Conservation (phyloP, 2,888 invertebrate species). For the Argyresthia goedartella region DNA sequence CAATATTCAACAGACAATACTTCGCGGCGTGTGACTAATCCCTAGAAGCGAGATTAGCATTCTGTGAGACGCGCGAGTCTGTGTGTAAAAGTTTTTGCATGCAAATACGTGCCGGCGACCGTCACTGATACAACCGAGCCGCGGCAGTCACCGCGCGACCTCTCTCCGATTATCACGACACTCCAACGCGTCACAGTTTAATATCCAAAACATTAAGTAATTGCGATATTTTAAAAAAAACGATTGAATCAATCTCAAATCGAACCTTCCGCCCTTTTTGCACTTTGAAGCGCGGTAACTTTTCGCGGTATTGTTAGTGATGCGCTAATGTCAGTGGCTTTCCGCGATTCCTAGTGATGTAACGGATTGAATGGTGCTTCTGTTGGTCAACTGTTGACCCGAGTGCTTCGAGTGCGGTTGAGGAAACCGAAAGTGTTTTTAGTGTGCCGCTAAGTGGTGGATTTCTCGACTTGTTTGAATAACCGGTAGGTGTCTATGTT, state of each 20-base stretch:
- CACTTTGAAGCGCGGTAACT: background rate
- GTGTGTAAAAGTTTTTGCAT: constrained; percentile 54
- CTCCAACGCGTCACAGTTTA: constrained; percentile 29
- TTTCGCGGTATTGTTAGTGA: background rate
- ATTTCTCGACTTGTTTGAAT: constrained; percentile 7
- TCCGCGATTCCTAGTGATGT: constrained; percentile 51
- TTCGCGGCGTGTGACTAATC: constrained; percentile 12
- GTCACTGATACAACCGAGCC: constrained; percentile 45
- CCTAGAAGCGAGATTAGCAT: constrained; percentile 17
- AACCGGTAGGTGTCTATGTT: constrained; percentile 23
- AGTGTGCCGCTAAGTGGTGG: constrained; percentile 32
- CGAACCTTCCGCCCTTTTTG: too few species aligned
- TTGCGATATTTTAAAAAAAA: too few species aligned
- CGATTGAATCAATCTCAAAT: too few species aligned
- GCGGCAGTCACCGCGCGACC: constrained; percentile 54
- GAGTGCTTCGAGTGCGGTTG: constrained; percentile 34
- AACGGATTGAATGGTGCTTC: constrained; percentile 36
- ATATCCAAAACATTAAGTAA: constrained; percentile 12
- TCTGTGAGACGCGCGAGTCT: constrained; percentile 44
- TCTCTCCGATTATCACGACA: constrained; percentile 56
- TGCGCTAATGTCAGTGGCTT: constrained; percentile 19
- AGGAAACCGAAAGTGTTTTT: constrained; percentile 43
- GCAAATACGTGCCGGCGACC: constrained; percentile 48
- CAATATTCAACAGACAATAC: background rate
- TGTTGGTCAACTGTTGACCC: constrained; percentile 33